phyloP scores from a whole-genome alignment of 2,797 vertebrate genomes.

The Esox masquinongy region DNA sequence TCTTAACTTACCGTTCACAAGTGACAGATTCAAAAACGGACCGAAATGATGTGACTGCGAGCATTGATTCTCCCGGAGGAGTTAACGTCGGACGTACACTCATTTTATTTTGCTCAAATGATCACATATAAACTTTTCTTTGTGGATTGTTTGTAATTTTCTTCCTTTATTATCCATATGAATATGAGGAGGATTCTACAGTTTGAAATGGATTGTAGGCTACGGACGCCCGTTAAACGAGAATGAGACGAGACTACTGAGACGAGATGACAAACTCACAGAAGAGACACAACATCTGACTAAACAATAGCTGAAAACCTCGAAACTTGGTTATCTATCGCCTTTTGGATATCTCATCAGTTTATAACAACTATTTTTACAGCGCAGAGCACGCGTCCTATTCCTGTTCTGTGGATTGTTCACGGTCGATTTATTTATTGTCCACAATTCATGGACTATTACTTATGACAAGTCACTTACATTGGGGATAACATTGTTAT shows the following conservation, averaged over 20 bases:
- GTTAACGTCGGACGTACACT: constrained; percentile 24
- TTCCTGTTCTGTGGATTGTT: constrained; percentile 8
- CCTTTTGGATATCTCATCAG: constrained; percentile 31
- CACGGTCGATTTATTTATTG: not conserved
- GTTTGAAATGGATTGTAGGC: constrained; percentile 40
- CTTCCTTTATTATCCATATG: constrained; percentile 18
- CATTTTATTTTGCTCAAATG: constrained; percentile 28
- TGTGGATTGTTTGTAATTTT: constrained; percentile 33
- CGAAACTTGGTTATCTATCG: not conserved
- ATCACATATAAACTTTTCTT: constrained; percentile 39
- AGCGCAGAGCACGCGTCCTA: constrained; percentile 16
- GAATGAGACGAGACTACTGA: constrained; percentile 40
- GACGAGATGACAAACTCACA: constrained; percentile 56
- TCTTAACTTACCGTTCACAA: constrained; percentile 67
- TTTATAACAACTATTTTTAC: constrained; percentile 18
- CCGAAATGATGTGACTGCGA: constrained; percentile 70
- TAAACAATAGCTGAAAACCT: not conserved
- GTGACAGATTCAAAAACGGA: constrained; percentile 55
- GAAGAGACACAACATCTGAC: constrained; percentile 42
- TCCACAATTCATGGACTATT: not conserved
- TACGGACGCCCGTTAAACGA: constrained; percentile 31
- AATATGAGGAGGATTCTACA: constrained; percentile 28
- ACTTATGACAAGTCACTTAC: constrained; percentile 15
- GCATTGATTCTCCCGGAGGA: constrained; percentile 35
- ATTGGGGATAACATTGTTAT: constrained; percentile 15